Conservation (phyloP, 2,113 vertebrate species). For the Hucho hucho region DNA sequence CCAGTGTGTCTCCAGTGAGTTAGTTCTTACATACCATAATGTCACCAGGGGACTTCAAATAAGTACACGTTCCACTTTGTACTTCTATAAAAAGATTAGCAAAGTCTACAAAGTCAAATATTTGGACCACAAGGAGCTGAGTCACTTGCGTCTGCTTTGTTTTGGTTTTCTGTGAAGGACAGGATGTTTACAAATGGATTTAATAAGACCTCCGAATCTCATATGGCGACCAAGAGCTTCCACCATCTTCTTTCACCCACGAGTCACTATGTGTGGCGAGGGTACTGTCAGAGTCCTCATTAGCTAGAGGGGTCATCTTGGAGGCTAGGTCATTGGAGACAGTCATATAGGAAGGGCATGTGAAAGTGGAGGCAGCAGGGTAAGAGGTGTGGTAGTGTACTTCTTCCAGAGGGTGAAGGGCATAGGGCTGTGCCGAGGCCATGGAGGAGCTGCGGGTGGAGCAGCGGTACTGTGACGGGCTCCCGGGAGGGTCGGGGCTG, state of each 20-base stretch:
- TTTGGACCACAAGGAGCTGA: too few relatives aligned
- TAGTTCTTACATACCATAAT: too few relatives aligned
- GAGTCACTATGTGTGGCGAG: slow-evolving; percentile 63
- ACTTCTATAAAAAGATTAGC: too few relatives aligned
- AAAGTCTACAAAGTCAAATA: too few relatives aligned
- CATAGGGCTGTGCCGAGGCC: slow-evolving; percentile 75
- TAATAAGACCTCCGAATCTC: slow-evolving; percentile 85
- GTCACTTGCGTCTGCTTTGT: too few relatives aligned
- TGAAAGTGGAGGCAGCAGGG: slow-evolving; percentile 66
- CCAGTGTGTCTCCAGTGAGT: too few relatives aligned
- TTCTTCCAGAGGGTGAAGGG: slow-evolving; percentile 84
- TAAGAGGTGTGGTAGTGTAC: slow-evolving; percentile 78
- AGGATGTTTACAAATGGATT: slow-evolving; percentile 5
- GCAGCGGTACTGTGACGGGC: slow-evolving; percentile 72
- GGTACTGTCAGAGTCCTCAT: slow-evolving; percentile 64
- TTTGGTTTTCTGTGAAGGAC: not conserved
- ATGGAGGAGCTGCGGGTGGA: slow-evolving; percentile 71
- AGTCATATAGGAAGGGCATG: slow-evolving; percentile 78
- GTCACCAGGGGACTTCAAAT: too few relatives aligned
- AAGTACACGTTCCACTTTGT: too few relatives aligned
- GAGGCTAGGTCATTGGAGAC: slow-evolving; percentile 72
- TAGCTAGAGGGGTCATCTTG: slow-evolving; percentile 70
- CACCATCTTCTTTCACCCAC: slow-evolving; percentile 85
- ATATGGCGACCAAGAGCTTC: slow-evolving; percentile 78
- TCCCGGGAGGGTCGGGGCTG: slow-evolving; percentile 69